These are phyloP conservation scores for Papilio demoleus DNA, from an alignment of 2,888 invertebrate genomes.

Conservation along the genomic window DNA sequence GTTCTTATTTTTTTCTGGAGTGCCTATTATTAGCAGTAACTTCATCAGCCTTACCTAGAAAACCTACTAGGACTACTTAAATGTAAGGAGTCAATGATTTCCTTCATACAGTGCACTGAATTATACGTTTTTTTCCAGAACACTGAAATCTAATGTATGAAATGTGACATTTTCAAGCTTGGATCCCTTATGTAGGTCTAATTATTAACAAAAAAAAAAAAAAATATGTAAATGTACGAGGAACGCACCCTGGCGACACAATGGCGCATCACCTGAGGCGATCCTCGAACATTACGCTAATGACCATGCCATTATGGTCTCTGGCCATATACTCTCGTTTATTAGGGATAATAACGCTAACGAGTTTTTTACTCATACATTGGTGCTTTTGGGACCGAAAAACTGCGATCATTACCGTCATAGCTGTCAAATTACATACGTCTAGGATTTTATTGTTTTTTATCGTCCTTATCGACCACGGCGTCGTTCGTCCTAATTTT, in stretches of 20 bases:
- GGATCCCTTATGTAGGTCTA: constrained; percentile 26
- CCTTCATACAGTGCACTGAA: too few relatives aligned
- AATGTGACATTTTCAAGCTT: background rate
- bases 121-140: background rate
- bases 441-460: constrained; percentile 55
- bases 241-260: constrained; percentile 58
- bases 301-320: constrained; percentile 67
- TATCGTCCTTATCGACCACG: constrained; percentile 37
- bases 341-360: constrained; percentile 75
- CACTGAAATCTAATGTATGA: background rate
- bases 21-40: too few relatives aligned
- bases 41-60: too few relatives aligned
- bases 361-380: constrained; percentile 70
- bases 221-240: constrained; percentile 45
- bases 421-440: constrained; percentile 62
- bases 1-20: too few relatives aligned
- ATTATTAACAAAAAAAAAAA: constrained; percentile 39
- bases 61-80: too few relatives aligned
- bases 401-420: constrained; percentile 54
- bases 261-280: constrained; percentile 56
- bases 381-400: constrained; percentile 56
- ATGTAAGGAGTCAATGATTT: too few relatives aligned
- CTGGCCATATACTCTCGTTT: constrained; percentile 69
- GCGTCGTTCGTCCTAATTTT: constrained; percentile 28
- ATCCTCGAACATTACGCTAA: constrained; percentile 63